Base-by-base conservation (phyloP, 2,888 invertebrate species). In the Abscondita cerata region DNA sequence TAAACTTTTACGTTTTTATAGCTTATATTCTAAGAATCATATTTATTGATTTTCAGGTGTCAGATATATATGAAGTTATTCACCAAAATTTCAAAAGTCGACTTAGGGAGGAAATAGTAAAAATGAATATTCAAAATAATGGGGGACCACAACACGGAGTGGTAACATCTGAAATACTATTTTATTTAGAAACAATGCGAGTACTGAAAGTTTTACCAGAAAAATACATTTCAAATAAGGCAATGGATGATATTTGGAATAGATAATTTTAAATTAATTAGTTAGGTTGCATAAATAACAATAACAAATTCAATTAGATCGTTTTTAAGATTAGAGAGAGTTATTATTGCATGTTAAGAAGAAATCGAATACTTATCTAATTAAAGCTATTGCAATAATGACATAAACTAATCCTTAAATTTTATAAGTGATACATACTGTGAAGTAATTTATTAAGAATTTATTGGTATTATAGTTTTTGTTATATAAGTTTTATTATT, bases 141-240 rank as follows among this genome's bases (percentile, higher is more conserved):
- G 96, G 96, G n/a, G 96, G 96, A 48, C 97, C 97, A 1, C 95
- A 96, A 77, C 96, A 97, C 78, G 96, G 96, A 40, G 89, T 94
- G 54, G 95, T 96, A n/a, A 95, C 93, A 33, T 92, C 94, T 6
- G 96, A 96, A 82, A 81, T 95, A 74, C 92, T 93, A 64, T 95
- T 95, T 82, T 96, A 96, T 79, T 85, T 93, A 74, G 92, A 95
- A 81, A 94, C 93, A 59, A 84, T 96, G 72, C 88, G 91, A 76
- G 90, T 89, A 70, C 82, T 95, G 31, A 88, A 90, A 78, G 89
- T 92, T 25, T 83, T 95, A 72, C 91, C 91, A 31, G 84, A 86
- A 59, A 87, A 88, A 72, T 90, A 91, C 77, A 82, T 90, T 73
- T 86, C 86, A 73, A 89, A 91, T 76, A 88, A 90, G 77, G 89